Percentiles rank a stretch among this genome's conserved stretches.
phyloP scores from a whole-genome alignment of 2,797 vertebrate species.

The Leuciscus waleckii region DNA sequence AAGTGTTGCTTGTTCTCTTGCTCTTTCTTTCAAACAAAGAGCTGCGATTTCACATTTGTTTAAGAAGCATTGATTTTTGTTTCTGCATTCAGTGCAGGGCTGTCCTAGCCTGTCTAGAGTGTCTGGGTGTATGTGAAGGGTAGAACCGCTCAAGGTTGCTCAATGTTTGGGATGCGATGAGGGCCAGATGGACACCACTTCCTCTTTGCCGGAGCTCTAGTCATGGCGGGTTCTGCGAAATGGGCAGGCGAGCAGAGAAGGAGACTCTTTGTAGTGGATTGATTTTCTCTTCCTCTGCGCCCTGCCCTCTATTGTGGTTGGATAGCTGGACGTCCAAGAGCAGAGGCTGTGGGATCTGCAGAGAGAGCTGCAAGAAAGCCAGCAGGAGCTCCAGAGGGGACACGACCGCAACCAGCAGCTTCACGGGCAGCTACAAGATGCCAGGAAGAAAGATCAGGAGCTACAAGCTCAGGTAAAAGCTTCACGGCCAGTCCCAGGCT shows the following conservation, averaged over 20 bases:
- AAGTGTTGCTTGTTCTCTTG: not conserved
- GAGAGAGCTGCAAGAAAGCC: conserved; percentile 83
- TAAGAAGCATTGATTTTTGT: conserved; percentile 58
- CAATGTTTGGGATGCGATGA: conserved; percentile 46
- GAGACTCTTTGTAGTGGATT: conserved; percentile 85
- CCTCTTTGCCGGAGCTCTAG: conserved; percentile 24
- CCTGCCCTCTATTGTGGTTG: conserved; percentile 90
- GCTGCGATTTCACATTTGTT: conserved; percentile 47
- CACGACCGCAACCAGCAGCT: conserved; percentile 72
- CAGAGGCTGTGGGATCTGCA: conserved; percentile 88
- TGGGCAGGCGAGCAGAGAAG: conserved; percentile 70
- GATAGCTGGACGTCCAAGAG: conserved; percentile 91
- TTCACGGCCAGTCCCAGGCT: conserved; percentile 64
- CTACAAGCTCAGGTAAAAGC: conserved; percentile 80
- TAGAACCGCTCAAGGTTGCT: conserved; percentile 41
- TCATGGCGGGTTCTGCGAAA: conserved; percentile 44
- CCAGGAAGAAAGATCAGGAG: conserved; percentile 71
- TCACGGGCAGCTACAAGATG: conserved; percentile 70
- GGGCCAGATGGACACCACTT: conserved; percentile 30
- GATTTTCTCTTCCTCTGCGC: conserved; percentile 87
- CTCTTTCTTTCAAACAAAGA: conserved; percentile 31
- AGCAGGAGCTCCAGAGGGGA: conserved; percentile 81
- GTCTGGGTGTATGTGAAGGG: conserved; percentile 27
- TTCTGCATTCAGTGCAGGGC: conserved; percentile 43
- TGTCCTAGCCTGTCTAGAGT: conserved; percentile 29